Evolutionary conservation across 2,888 invertebrate species (phyloP).

Genomic region (Leptothorax acervorum): DNA sequence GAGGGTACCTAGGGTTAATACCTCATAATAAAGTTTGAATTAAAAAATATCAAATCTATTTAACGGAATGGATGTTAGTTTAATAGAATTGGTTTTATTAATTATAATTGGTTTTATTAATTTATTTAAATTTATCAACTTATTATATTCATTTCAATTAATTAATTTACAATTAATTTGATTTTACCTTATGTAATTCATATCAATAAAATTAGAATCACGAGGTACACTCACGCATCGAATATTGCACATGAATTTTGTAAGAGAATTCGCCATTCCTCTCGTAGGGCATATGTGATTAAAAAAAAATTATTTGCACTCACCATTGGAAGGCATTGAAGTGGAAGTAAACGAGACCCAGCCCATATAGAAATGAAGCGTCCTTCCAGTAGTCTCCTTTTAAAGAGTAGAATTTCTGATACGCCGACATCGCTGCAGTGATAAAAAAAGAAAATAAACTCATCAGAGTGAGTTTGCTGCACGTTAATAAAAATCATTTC

Average conservation of each 20-base stretch:
- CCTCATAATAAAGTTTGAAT: background rate
- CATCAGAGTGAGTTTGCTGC: background rate
- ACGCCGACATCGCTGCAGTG: conserved; percentile 96
- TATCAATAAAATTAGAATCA: background rate
- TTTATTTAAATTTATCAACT: background rate
- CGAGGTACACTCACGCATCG: background rate
- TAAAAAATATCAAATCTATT: background rate
- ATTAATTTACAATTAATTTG: conserved; percentile 4
- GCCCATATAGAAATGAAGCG: conserved; percentile 96
- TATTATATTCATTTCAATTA: background rate
- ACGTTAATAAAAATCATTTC: background rate
- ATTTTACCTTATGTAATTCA: background rate
- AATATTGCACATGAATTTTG: background rate
- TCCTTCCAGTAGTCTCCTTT: conserved; percentile 95
- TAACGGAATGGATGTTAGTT: background rate
- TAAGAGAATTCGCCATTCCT: background rate
- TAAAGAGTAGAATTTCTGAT: conserved; percentile 95
- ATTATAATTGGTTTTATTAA: background rate
- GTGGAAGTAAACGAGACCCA: conserved; percentile 98
- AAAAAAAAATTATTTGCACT: conserved; percentile 86
- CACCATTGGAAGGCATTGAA: conserved; percentile 98
- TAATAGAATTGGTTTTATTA: background rate
- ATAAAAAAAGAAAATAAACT: background rate
- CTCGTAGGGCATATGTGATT: background rate
- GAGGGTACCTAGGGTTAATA: no score